Conservation (phyloP, 2,113 vertebrate genomes). For the Barbus barbus region DNA sequence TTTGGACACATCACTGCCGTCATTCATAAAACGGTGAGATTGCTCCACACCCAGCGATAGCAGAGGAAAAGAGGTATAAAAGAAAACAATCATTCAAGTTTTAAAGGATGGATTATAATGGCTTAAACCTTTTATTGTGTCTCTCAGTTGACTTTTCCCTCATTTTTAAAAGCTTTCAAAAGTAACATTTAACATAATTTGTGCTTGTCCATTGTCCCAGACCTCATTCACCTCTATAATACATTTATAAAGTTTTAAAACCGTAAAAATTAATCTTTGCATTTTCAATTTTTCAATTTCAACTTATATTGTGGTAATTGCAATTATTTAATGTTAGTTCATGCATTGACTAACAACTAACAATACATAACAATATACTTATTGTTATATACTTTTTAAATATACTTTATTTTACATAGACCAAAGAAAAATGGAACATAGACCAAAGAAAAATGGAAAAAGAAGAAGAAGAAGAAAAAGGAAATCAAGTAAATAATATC, state of each 20-base stretch:
- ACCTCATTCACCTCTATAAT: neutral
- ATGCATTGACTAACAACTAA: neutral
- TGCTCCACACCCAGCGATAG: slow-evolving; percentile 42
- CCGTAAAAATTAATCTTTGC: too few relatives aligned
- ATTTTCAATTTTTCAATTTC: too few relatives aligned
- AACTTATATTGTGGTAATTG: too few relatives aligned
- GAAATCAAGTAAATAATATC: too few relatives aligned
- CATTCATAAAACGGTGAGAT: slow-evolving; percentile 62
- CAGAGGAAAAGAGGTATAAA: slow-evolving; percentile 45
- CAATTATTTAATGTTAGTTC: neutral
- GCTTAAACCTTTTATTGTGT: neutral
- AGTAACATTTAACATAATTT: too few relatives aligned
- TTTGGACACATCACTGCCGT: slow-evolving; percentile 57
- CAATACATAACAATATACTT: too few relatives aligned
- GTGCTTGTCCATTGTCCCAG: too few relatives aligned
- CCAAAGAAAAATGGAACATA: too few relatives aligned
- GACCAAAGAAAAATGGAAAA: too few relatives aligned
- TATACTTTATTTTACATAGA: too few relatives aligned
- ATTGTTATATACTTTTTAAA: too few relatives aligned
- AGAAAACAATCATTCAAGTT: neutral
- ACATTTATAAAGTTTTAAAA: neutral
- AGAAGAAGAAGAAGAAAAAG: too few relatives aligned
- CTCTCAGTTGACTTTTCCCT: neutral
- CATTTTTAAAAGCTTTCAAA: neutral
- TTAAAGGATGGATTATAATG: neutral